Evolutionary conservation across 2,888 invertebrate species (phyloP).

Genomic region (Andrena hattorfiana): DNA sequence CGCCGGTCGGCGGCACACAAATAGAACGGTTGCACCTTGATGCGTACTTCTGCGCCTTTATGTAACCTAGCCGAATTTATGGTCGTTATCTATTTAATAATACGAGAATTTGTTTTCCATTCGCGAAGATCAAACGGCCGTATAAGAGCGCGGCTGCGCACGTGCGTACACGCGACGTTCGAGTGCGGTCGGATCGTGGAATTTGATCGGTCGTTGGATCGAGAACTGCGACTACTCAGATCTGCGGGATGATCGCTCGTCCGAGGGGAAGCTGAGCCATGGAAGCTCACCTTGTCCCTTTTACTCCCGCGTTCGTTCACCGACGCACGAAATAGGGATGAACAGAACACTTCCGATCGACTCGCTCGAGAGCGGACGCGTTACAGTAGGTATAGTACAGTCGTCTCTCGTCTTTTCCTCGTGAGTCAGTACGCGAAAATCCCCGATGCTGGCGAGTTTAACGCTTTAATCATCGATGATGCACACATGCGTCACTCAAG

Average conservation of each 20-base stretch:
- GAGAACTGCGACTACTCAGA: conserved; percentile 15
- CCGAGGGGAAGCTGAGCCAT: conserved; percentile 1
- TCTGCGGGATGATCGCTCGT: conserved; percentile 17
- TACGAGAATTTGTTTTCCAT: conserved; percentile 69
- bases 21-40: conserved; percentile 76
- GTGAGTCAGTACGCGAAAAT: neutral
- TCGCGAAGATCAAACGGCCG: conserved; percentile 69
- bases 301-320: conserved; percentile 1
- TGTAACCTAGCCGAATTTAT: conserved; percentile 77
- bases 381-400: neutral
- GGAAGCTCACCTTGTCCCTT: neutral
- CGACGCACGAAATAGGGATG: conserved; percentile 11
- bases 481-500: conserved; percentile 22
- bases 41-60: conserved; percentile 76
- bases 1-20: conserved; percentile 72
- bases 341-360: conserved; percentile 11
- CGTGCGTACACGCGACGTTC: conserved; percentile 29
- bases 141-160: conserved; percentile 1
- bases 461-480: conserved; percentile 37
- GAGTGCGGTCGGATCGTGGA: conserved; percentile 67
- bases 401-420: neutral
- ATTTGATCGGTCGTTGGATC: conserved; percentile 37
- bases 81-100: conserved; percentile 79
- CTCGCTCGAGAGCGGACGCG: neutral
- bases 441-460: neutral